Conservation (phyloP, 2,888 invertebrate species). For the Biston betularia region DNA sequence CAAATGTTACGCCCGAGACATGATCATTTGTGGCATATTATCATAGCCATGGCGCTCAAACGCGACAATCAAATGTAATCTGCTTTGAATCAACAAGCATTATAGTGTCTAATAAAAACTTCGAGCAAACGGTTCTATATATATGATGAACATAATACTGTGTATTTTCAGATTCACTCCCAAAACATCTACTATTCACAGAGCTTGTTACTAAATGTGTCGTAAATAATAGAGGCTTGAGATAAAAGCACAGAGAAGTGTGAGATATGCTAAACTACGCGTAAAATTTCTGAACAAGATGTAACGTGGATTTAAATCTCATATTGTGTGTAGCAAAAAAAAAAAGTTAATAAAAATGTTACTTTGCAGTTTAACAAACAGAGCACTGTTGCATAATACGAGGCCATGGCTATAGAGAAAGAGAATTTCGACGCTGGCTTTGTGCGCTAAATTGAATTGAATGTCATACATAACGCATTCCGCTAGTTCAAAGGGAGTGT, state of each 20-base stretch:
- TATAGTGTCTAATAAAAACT: not conserved
- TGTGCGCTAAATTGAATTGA: slow-evolving; percentile 82
- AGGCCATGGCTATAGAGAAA: slow-evolving; percentile 77
- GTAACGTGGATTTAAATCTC: not conserved
- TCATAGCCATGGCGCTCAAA: slow-evolving; percentile 41
- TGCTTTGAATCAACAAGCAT: slow-evolving; percentile 21
- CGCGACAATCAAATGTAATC: slow-evolving; percentile 34
- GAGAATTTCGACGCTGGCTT: slow-evolving; percentile 78
- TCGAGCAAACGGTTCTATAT: slow-evolving; percentile 1
- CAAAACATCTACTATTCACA: not conserved
- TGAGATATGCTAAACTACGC: not conserved
- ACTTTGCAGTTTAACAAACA: slow-evolving; percentile 67
- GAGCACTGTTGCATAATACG: slow-evolving; percentile 73
- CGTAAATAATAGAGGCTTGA: slow-evolving; percentile 1
- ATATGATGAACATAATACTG: not conserved
- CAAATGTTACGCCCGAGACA: slow-evolving; percentile 45
- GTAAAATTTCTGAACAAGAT: not conserved
- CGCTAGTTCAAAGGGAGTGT: slow-evolving; percentile 81
- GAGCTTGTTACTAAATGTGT: slow-evolving; percentile 5
- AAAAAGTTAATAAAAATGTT: slow-evolving; percentile 37
- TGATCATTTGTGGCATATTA: slow-evolving; percentile 53
- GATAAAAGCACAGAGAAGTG: slow-evolving; percentile 3
- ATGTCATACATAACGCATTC: slow-evolving; percentile 82
- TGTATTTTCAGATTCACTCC: not conserved
- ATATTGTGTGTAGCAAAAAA: slow-evolving; percentile 3